phyloP scores from a whole-genome alignment of 1,140 invertebrate genomes.

The Latrodectus geometricus region DNA sequence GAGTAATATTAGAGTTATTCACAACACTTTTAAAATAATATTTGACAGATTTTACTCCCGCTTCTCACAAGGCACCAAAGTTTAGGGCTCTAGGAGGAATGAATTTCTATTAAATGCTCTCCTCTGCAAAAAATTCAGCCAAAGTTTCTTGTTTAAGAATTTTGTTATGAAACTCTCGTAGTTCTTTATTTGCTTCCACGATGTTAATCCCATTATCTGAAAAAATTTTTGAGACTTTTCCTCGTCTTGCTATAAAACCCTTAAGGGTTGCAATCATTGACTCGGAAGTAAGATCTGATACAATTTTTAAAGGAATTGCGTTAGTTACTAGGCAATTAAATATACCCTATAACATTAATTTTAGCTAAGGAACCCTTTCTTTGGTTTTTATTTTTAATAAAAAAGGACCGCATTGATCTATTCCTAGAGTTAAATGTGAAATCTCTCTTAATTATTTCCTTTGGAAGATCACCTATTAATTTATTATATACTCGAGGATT shows the following conservation, averaged over 20 bases:
- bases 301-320: slow-evolving; percentile 64
- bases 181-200: slow-evolving; percentile 14
- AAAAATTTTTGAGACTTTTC: slow-evolving; percentile 62
- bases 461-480: too few species aligned
- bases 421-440: too few species aligned
- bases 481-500: too few species aligned
- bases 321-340: slow-evolving; percentile 59
- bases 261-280: neutral
- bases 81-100: too few species aligned
- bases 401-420: slow-evolving; percentile 8
- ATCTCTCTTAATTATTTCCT: too few species aligned
- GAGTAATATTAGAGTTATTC: slow-evolving; percentile 42
- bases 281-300: slow-evolving; percentile 50
- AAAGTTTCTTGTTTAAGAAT: too few species aligned
- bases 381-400: neutral
- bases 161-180: neutral
- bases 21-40: slow-evolving; percentile 57
- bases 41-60: slow-evolving; percentile 61
- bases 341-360: slow-evolving; percentile 43
- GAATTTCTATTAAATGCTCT: too few species aligned
- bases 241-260: slow-evolving; percentile 53
- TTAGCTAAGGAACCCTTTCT: slow-evolving; percentile 24
- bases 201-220: slow-evolving; percentile 68
- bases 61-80: too few species aligned
- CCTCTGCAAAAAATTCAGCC: too few species aligned